Evolutionary conservation across 1,140 invertebrate species (phyloP).

Genomic region (Ostrea edulis): DNA sequence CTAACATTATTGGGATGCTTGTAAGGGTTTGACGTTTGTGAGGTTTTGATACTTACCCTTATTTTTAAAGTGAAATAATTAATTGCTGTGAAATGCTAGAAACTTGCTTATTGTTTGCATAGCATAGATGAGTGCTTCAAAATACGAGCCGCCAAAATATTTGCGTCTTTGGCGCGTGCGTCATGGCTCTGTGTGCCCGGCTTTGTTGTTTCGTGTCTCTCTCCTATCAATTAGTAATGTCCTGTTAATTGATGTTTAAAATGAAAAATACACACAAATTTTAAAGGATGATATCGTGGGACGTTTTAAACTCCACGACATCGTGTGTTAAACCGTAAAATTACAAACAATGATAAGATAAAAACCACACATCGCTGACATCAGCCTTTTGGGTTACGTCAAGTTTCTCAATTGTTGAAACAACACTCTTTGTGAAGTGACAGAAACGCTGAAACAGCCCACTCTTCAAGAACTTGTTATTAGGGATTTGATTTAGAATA

Average conservation of each 20-base stretch:
- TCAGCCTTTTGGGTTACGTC: too few species aligned
- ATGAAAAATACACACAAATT: not conserved
- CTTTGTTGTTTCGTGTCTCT: not conserved
- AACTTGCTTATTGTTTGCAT: not conserved
- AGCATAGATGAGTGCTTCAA: not conserved
- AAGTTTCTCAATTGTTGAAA: too few species aligned
- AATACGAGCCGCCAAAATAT: not conserved
- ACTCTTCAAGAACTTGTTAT: too few species aligned
- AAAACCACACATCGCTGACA: too few species aligned
- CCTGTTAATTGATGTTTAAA: not conserved
- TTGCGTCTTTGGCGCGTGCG: not conserved
- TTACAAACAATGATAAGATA: too few species aligned
- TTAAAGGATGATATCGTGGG: too few species aligned
- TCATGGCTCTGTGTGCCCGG: not conserved
- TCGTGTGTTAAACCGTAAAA: not conserved
- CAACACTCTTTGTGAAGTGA: too few species aligned
- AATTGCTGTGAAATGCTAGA: not conserved
- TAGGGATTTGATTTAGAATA: too few species aligned
- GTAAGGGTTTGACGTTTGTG: too few species aligned
- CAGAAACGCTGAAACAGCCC: too few species aligned
- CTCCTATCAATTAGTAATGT: not conserved
- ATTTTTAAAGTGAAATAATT: not conserved
- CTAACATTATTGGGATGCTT: too few species aligned
- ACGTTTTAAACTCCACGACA: not conserved
- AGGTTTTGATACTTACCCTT: constrained; percentile 16